Evolutionary conservation across 2,888 invertebrate genomes (phyloP).

Genomic region (Metalampra italica): DNA sequence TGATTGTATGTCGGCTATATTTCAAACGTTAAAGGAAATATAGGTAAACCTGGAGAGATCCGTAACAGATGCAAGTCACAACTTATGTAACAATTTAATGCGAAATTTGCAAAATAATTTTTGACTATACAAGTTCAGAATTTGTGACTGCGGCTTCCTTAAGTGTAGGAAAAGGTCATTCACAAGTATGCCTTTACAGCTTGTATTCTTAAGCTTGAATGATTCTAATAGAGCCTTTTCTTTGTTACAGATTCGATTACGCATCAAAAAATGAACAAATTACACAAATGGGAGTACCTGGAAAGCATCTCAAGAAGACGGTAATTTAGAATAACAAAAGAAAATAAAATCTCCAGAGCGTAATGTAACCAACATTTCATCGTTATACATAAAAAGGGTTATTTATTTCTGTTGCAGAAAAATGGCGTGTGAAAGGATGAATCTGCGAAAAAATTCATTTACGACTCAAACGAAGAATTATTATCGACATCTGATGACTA

Average conservation of each 20-base stretch:
- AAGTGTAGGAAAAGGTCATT: no score
- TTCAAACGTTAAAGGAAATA: neutral
- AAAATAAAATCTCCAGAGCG: slow-evolving; percentile 12
- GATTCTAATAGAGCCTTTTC: slow-evolving; percentile 27
- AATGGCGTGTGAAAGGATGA: slow-evolving; percentile 45
- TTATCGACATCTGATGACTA: slow-evolving; percentile 27
- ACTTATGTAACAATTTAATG: no score
- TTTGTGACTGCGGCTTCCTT: no score
- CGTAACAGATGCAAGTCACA: no score
- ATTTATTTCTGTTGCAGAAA: slow-evolving; percentile 56
- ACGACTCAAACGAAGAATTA: slow-evolving; percentile 33
- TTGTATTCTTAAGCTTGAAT: slow-evolving; percentile 25
- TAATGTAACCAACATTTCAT: slow-evolving; percentile 17
- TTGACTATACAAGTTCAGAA: no score
- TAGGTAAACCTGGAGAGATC: no score
- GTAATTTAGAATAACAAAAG: slow-evolving; percentile 26
- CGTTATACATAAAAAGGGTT: slow-evolving; percentile 18
- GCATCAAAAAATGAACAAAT: slow-evolving; percentile 51
- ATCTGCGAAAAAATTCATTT: slow-evolving; percentile 31
- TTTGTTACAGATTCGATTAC: slow-evolving; percentile 58
- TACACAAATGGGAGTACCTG: slow-evolving; percentile 49
- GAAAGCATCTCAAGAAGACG: slow-evolving; percentile 46
- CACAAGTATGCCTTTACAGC: slow-evolving; percentile 2
- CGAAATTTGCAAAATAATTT: no score
- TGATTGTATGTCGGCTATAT: neutral